phyloP scores from a whole-genome alignment of 2,113 vertebrate genomes.

The Brienomyrus brachyistius region DNA sequence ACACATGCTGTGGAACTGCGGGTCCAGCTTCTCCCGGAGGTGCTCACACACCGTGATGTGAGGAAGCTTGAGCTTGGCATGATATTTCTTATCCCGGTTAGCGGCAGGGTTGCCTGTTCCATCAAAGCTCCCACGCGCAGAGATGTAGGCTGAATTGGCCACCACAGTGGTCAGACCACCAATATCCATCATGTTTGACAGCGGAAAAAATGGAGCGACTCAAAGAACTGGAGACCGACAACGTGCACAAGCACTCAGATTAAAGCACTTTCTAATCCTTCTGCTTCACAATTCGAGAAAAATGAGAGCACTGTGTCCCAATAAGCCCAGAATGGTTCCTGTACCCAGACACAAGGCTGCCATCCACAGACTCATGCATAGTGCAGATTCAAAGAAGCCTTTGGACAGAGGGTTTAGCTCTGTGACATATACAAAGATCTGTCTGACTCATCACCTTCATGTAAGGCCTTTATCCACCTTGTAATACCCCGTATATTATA shows the following conservation, averaged over 20 bases:
- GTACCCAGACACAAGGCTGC: constrained; percentile 18
- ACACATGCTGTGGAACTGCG: constrained; percentile 55
- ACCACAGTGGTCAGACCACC: constrained; percentile 67
- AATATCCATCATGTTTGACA: constrained; percentile 59
- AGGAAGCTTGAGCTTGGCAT: constrained; percentile 63
- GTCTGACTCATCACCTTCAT: constrained; percentile 66
- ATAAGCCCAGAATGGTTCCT: neutral
- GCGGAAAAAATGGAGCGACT: neutral
- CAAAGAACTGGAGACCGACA: constrained; percentile 14
- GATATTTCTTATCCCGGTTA: constrained; percentile 65
- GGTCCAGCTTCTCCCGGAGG: constrained; percentile 55
- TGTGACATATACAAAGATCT: constrained; percentile 47
- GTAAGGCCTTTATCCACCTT: constrained; percentile 61
- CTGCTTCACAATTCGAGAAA: constrained; percentile 9
- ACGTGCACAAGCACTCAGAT: constrained; percentile 17
- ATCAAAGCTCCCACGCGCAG: constrained; percentile 65
- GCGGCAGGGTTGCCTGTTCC: constrained; percentile 47
- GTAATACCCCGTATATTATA: constrained; percentile 48
- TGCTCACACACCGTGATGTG: constrained; percentile 67
- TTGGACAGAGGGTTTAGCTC: constrained; percentile 35
- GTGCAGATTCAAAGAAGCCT: constrained; percentile 27
- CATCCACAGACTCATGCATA: constrained; percentile 29
- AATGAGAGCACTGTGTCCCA: neutral
- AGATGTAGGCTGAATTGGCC: constrained; percentile 70
- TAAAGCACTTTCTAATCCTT: constrained; percentile 10